Percentiles rank a stretch among this genome's conserved stretches.
phyloP scores from a whole-genome alignment of 1,140 invertebrate species.

The Drosophila bifasciata region DNA sequence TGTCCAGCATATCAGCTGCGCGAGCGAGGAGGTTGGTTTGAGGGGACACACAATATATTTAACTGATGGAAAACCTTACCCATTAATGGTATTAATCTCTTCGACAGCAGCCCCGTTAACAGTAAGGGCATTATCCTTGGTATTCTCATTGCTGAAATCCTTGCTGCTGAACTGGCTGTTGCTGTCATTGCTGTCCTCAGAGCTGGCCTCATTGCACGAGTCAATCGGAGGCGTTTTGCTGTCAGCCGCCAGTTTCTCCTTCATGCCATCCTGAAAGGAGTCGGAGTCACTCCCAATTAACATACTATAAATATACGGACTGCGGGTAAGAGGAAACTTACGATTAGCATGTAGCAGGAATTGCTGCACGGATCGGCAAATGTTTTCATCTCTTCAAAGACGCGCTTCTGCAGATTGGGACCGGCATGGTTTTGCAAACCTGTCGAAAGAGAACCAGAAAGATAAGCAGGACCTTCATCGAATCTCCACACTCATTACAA shows the following conservation, averaged over 20 bases:
- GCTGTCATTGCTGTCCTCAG: slow-evolving; percentile 96
- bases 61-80: slow-evolving; percentile 37
- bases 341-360: slow-evolving; percentile 95
- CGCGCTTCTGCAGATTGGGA: slow-evolving; percentile 94
- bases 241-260: slow-evolving; percentile 90
- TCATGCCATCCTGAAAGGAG: slow-evolving; percentile 89
- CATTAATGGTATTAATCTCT: slow-evolving; percentile 82
- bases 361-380: slow-evolving; percentile 94
- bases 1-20: slow-evolving; percentile 82
- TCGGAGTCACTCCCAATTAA: no score
- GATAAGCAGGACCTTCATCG: neutral
- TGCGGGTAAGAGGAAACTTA: slow-evolving; percentile 85
- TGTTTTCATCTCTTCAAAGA: slow-evolving; percentile 94
- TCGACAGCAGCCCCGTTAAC: slow-evolving; percentile 72
- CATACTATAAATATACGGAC: no score
- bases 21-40: neutral
- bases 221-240: slow-evolving; percentile 90
- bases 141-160: slow-evolving; percentile 75
- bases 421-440: slow-evolving; percentile 94
- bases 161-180: slow-evolving; percentile 86
- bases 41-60: rapidly evolving
- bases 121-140: slow-evolving; percentile 70
- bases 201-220: slow-evolving; percentile 96
- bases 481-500: neutral
- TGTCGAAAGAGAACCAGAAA: slow-evolving; percentile 55